phyloP scores from a whole-genome alignment of 2,113 vertebrate genomes.

The Sardina pilchardus region DNA sequence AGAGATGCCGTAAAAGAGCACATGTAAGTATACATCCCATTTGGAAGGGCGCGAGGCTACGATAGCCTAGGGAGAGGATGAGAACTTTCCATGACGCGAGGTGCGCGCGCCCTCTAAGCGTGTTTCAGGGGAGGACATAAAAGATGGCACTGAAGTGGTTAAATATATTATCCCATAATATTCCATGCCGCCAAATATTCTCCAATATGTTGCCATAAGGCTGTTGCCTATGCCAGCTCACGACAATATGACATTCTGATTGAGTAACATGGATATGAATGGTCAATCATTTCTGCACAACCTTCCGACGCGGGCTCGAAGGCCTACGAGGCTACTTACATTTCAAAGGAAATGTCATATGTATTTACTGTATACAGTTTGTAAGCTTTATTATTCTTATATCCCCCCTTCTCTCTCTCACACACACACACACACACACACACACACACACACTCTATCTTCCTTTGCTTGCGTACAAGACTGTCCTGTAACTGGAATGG shows the following conservation, averaged over 20 bases:
- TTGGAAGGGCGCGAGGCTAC: background rate
- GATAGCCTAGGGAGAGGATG: background rate
- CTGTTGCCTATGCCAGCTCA: no score
- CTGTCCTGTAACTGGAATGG: background rate
- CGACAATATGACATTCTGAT: background rate
- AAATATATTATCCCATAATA: background rate
- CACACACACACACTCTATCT: background rate
- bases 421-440: background rate
- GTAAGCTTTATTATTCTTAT: background rate
- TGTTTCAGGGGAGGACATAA: background rate
- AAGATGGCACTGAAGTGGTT: no score
- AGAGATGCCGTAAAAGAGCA: slow-evolving; percentile 53
- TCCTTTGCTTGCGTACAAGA: background rate
- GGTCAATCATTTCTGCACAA: background rate
- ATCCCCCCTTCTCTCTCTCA: background rate
- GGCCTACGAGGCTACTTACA: no score
- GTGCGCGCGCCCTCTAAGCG: background rate
- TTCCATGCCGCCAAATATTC: background rate
- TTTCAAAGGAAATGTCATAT: no score
- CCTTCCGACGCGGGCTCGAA: background rate
- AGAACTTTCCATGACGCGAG: background rate
- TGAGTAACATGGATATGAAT: no score
- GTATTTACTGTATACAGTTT: no score
- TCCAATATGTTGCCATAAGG: background rate
- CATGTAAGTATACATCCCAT: slow-evolving; percentile 40